Percentiles rank a stretch among this genome's conserved stretches.
Evolutionary conservation across 2,797 vertebrate species (phyloP).

Genomic region (Hafferia zeledoni): DNA sequence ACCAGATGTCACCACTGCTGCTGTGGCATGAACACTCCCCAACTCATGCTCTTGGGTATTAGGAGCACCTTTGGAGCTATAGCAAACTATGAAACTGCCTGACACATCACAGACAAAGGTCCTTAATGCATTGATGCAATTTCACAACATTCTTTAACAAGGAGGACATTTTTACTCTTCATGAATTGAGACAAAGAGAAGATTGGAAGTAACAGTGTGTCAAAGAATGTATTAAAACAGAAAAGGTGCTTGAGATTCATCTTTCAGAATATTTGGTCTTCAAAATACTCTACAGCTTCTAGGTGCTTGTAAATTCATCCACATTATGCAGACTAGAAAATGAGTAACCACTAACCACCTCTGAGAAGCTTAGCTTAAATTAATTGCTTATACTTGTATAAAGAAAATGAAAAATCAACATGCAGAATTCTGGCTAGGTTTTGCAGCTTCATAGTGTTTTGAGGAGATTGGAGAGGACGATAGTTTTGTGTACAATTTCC

Average conservation of each 20-base stretch:
- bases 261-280: not conserved
- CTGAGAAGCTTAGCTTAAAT: not conserved
- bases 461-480: not conserved
- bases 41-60: rapidly evolving
- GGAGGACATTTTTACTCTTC: not conserved
- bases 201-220: not conserved
- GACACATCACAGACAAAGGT: not conserved
- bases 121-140: not conserved
- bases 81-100: not conserved
- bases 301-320: not conserved
- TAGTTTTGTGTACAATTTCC: not conserved
- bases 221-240: not conserved
- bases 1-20: not conserved
- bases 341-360: not conserved
- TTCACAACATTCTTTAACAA: not conserved
- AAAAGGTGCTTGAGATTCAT: not conserved
- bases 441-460: not conserved
- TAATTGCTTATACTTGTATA: not conserved
- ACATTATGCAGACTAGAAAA: not conserved
- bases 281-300: not conserved
- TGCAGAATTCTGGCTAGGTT: not conserved
- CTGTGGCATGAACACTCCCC: not conserved
- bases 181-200: not conserved
- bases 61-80: not conserved
- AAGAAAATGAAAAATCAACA: not conserved